A percentile compares a stretch with the other conserved stretches of the same genome.
phyloP scores from a whole-genome alignment of 2,888 invertebrate species.

The Serrognathus titanus region DNA sequence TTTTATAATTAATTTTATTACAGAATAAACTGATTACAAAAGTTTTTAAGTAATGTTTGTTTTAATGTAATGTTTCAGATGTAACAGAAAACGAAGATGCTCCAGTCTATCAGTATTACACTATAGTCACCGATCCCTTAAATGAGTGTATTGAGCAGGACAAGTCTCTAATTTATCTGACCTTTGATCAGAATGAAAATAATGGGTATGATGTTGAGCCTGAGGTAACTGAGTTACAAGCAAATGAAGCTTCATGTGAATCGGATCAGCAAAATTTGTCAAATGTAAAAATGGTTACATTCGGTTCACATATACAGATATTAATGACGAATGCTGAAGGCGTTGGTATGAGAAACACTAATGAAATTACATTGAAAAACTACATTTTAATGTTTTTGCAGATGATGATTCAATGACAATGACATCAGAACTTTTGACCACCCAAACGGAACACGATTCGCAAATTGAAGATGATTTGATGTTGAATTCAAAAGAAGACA shows the following conservation, averaged over 20 bases:
- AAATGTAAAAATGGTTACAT: too few relatives aligned
- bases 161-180: conserved; percentile 19
- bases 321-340: too few relatives aligned
- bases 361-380: too few relatives aligned
- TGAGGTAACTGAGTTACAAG: conserved; percentile 13
- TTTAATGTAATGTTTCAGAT: conserved; percentile 4
- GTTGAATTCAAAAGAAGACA: not conserved
- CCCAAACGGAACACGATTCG: too few relatives aligned
- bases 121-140: conserved; percentile 27
- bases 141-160: conserved; percentile 19
- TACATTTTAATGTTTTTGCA: too few relatives aligned
- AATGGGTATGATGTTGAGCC: conserved; percentile 17
- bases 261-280: conserved; percentile 7
- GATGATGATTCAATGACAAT: too few relatives aligned
- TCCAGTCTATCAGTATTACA: conserved; percentile 31
- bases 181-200: conserved; percentile 17
- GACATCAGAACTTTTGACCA: too few relatives aligned
- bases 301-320: too few relatives aligned
- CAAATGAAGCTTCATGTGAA: conserved; percentile 34
- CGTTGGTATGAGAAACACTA: too few relatives aligned
- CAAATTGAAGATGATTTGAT: too few relatives aligned
- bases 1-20: conserved; percentile 3
- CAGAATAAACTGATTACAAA: not conserved
- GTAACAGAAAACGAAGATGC: conserved; percentile 19
- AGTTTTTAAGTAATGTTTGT: not conserved